Evolutionary conservation across 1,140 invertebrate species (phyloP).

Genomic region (Thaumetopoea pityocampa): DNA sequence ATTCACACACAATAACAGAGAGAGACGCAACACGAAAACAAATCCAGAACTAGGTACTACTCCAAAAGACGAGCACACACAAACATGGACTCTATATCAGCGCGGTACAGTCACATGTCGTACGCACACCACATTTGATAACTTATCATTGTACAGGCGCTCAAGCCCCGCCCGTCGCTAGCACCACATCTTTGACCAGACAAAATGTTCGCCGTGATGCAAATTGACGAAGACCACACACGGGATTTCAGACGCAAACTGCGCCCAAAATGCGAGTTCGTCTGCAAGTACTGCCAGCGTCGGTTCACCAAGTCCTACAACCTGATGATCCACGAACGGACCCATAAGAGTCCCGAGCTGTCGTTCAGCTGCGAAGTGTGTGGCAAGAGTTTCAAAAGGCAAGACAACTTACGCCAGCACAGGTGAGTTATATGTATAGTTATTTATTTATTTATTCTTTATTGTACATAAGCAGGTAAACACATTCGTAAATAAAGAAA

Average conservation of each 20-base stretch:
- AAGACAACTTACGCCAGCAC: slow-evolving; percentile 97
- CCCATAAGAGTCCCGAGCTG: slow-evolving; percentile 97
- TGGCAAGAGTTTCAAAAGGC: slow-evolving; percentile 98
- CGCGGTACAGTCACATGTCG: slow-evolving; percentile 25
- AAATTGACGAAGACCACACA: slow-evolving; percentile 93
- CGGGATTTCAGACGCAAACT: slow-evolving; percentile 94
- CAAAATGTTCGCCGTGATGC: slow-evolving; percentile 91
- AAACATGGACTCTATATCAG: slow-evolving; percentile 22
- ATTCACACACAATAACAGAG: background rate
- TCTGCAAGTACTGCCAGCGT: slow-evolving; percentile 99
- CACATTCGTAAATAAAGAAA: too few relatives aligned
- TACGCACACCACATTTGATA: slow-evolving; percentile 43
- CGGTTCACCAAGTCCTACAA: slow-evolving; percentile 99
- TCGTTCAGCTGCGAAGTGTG: slow-evolving; percentile 99
- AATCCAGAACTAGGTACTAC: slow-evolving; percentile 12
- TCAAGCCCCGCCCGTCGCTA: slow-evolving; percentile 65
- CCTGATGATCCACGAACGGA: slow-evolving; percentile 98
- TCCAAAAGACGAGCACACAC: slow-evolving; percentile 14
- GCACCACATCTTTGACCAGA: slow-evolving; percentile 68
- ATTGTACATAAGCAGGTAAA: too few relatives aligned
- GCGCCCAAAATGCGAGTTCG: slow-evolving; percentile 97
- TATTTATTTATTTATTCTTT: too few relatives aligned
- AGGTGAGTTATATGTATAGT: slow-evolving; percentile 79
- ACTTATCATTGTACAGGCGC: slow-evolving; percentile 66
- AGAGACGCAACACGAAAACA: slow-evolving; percentile 16